These are phyloP conservation scores for Sorex araneus DNA, from an alignment of 2,113 vertebrate genomes.

Conservation along the genomic window DNA sequence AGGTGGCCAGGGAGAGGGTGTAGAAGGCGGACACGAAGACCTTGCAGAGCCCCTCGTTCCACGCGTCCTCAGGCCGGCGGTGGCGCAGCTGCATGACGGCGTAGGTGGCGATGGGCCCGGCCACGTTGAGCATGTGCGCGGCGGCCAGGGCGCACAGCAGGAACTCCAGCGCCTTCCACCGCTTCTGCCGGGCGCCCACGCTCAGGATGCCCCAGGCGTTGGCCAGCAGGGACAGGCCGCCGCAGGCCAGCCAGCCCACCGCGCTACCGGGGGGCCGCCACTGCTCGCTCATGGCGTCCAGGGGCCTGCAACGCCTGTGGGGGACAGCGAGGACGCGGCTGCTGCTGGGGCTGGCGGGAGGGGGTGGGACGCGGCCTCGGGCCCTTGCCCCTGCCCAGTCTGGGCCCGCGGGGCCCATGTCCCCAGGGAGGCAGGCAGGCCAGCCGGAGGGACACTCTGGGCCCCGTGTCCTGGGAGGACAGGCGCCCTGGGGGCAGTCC, in stretches of 20 bases:
- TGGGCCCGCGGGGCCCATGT: background rate
- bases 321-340: no score
- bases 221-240: constrained; percentile 94
- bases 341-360: background rate
- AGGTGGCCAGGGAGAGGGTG: constrained; percentile 96
- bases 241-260: constrained; percentile 96
- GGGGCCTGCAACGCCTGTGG: constrained; percentile 39
- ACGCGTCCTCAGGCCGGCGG: constrained; percentile 93
- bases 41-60: constrained; percentile 97
- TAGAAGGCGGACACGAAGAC: constrained; percentile 98
- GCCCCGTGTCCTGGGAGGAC: background rate
- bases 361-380: background rate
- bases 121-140: constrained; percentile 96
- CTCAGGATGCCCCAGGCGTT: constrained; percentile 97
- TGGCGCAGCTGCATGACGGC: constrained; percentile 94
- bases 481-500: no score
- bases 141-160: constrained; percentile 95
- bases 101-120: constrained; percentile 95
- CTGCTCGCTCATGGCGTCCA: constrained; percentile 93
- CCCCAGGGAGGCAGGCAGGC: background rate
- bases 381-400: background rate
- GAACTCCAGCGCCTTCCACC: constrained; percentile 97
- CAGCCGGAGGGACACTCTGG: background rate
- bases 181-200: constrained; percentile 96
- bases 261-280: constrained; percentile 92